A percentile compares a stretch with the other conserved stretches of the same genome.
Conservation (phyloP, 2,113 vertebrate genomes). For the Romanogobio albipinnatus region DNA sequence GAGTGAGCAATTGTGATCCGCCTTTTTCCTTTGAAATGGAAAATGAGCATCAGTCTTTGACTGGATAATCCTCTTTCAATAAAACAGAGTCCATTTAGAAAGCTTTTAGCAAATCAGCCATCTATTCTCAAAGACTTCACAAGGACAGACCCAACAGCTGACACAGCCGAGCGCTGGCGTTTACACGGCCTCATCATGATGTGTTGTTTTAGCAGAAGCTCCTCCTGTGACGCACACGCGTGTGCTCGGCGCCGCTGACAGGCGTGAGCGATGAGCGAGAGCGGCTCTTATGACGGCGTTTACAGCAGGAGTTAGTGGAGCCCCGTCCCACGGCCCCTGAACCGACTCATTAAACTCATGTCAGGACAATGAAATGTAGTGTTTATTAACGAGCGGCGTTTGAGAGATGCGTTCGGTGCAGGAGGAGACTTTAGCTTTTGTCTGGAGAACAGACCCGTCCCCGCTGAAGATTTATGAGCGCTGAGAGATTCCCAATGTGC, state of each 20-base stretch:
- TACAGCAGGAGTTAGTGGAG: background rate
- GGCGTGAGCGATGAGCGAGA: background rate
- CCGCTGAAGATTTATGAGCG: background rate
- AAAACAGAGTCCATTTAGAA: constrained; percentile 20
- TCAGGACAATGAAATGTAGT: background rate
- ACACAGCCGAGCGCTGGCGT: background rate
- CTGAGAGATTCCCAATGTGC: constrained; percentile 1
- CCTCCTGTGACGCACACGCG: no score
- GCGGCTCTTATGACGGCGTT: background rate
- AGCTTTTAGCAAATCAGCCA: constrained; percentile 36
- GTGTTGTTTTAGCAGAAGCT: background rate
- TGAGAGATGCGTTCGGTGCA: background rate
- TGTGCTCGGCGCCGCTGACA: background rate
- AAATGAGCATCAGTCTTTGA: constrained; percentile 22
- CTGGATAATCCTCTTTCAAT: constrained; percentile 15
- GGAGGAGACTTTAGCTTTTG: background rate
- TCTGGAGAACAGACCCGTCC: background rate
- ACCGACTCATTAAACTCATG: background rate
- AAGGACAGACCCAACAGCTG: constrained; percentile 7
- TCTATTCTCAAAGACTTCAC: constrained; percentile 7
- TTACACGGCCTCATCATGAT: background rate
- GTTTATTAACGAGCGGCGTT: background rate
- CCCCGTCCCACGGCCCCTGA: background rate
- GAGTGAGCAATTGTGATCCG: background rate
- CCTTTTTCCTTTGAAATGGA: constrained; percentile 13